These are phyloP conservation scores for Drosophila rubida DNA, from an alignment of 2,888 invertebrate species.

Conservation along the genomic window DNA sequence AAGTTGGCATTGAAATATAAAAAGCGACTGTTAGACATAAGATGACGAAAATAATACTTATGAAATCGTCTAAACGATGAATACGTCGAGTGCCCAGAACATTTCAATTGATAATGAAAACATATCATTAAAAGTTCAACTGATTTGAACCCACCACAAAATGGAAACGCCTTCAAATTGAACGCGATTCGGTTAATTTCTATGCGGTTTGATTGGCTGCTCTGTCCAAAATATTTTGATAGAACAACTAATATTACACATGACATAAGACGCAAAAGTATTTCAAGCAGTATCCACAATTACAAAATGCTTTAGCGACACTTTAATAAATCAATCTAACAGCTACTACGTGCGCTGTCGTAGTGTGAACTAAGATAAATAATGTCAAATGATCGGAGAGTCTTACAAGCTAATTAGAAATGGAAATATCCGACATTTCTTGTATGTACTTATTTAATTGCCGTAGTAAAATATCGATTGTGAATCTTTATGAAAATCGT, in stretches of 20 bases:
- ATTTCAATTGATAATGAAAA: constrained; percentile 76
- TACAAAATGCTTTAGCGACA: constrained; percentile 43
- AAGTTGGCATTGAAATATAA: constrained; percentile 71
- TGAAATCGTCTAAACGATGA: constrained; percentile 29
- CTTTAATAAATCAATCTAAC: constrained; percentile 58
- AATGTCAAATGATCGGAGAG: neutral
- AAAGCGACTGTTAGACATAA: constrained; percentile 33
- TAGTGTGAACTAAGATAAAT: neutral
- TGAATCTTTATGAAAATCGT: neutral
- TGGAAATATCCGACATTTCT: neutral
- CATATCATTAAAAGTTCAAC: constrained; percentile 74
- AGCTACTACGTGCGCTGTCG: constrained; percentile 12
- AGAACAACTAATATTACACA: constrained; percentile 10
- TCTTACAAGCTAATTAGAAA: neutral
- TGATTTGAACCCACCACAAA: constrained; percentile 59
- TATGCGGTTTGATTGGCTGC: constrained; percentile 7
- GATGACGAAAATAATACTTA: constrained; percentile 43
- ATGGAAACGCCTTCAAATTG: constrained; percentile 58
- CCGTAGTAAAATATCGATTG: neutral
- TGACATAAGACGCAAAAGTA: constrained; percentile 63
- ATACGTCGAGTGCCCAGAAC: constrained; percentile 35
- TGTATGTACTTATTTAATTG: too few relatives aligned
- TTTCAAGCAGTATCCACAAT: constrained; percentile 29
- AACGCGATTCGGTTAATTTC: constrained; percentile 40
- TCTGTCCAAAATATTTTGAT: constrained; percentile 12